These are phyloP conservation scores for Meloidogyne exigua DNA, from an alignment of 1,140 invertebrate species.

Conservation along the genomic window DNA sequence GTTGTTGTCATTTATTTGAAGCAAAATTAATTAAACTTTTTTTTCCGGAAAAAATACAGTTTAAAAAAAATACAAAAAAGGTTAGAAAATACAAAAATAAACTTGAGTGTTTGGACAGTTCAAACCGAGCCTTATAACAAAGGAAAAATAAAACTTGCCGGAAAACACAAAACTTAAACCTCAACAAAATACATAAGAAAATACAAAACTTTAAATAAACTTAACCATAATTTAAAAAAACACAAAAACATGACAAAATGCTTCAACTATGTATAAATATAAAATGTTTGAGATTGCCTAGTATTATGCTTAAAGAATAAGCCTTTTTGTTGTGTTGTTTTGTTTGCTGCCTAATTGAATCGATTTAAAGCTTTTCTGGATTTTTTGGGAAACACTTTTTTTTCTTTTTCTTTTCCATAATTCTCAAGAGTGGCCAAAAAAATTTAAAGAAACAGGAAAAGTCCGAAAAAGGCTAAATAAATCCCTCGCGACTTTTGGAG, in stretches of 20 bases:
- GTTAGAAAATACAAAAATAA: no score
- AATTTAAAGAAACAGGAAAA: not conserved
- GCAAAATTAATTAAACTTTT: no score
- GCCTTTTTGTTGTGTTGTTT: not conserved
- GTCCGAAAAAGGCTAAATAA: not conserved
- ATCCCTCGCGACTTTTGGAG: not conserved
- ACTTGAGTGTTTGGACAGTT: no score
- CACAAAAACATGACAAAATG: not conserved
- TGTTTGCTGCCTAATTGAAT: conserved; percentile 4
- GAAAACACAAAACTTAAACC: no score
- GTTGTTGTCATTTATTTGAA: not conserved
- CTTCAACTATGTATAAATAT: not conserved
- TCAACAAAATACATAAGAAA: no score
- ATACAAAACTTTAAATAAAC: no score
- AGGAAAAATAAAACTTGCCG: no score
- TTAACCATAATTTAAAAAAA: not conserved
- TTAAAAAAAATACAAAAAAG: no score
- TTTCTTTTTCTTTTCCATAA: not conserved
- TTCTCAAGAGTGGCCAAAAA: not conserved
- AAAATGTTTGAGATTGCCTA: not conserved
- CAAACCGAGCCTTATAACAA: no score
- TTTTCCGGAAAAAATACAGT: no score
- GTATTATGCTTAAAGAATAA: no score
- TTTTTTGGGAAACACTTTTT: not conserved
- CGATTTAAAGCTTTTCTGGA: not conserved